Conservation (phyloP, 2,888 invertebrate genomes). For the Copidosoma aretas region DNA sequence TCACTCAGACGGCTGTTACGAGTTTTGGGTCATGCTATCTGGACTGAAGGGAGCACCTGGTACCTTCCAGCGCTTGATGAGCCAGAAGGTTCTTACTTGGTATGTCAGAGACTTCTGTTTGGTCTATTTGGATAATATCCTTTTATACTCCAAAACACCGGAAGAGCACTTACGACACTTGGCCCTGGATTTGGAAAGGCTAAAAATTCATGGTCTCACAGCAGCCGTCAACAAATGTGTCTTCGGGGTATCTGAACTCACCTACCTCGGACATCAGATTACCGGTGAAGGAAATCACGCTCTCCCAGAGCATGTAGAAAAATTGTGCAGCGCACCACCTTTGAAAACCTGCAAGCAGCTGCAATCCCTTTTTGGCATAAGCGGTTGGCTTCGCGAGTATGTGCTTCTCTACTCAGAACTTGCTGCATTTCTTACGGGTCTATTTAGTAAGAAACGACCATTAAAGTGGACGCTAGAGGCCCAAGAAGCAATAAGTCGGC, state of each 20-base stretch:
- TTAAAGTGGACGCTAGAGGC: not conserved
- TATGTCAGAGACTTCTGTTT: conserved; percentile 35
- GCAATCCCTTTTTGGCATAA: conserved; percentile 1
- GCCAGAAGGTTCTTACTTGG: conserved; percentile 33
- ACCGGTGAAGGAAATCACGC: not conserved
- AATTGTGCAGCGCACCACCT: not conserved
- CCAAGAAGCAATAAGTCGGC: not conserved
- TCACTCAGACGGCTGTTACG: conserved; percentile 47
- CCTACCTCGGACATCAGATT: not conserved
- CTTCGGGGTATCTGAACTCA: not conserved
- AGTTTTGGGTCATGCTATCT: conserved; percentile 50
- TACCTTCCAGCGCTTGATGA: too few species aligned
- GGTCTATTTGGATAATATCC: conserved; percentile 50
- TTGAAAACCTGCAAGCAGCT: conserved; percentile 6
- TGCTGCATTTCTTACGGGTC: not conserved
- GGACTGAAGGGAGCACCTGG: conserved; percentile 44
- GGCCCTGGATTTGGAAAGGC: conserved; percentile 38
- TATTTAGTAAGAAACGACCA: not conserved
- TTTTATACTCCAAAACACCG: conserved; percentile 38
- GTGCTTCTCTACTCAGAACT: not conserved
- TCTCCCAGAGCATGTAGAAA: not conserved
- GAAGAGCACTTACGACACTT: conserved; percentile 41
- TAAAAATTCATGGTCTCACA: conserved; percentile 33
- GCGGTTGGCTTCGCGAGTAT: conserved; percentile 13
- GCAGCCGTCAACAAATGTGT: not conserved